A percentile compares a stretch with the other conserved stretches of the same genome.
phyloP scores from a whole-genome alignment of 1,140 invertebrate genomes.

The Monomorium pharaonis region DNA sequence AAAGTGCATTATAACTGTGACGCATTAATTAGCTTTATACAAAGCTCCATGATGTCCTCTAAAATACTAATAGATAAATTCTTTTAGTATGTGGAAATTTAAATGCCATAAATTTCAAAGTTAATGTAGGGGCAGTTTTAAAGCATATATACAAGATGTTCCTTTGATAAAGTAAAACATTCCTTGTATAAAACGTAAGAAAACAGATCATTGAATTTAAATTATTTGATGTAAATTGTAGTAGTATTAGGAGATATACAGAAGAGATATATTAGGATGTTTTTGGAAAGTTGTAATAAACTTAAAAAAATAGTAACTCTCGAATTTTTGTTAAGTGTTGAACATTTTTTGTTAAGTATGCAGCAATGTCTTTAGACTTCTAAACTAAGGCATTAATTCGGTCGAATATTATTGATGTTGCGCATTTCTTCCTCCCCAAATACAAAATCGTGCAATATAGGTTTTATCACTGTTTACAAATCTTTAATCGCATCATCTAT shows the following conservation, averaged over 20 bases:
- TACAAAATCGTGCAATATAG: no score
- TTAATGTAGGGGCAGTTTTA: slow-evolving; percentile 52
- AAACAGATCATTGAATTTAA: neutral
- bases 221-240: neutral
- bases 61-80: slow-evolving; percentile 48
- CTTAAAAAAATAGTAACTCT: no score
- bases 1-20: slow-evolving; percentile 27
- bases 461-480: no score
- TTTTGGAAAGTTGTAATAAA: neutral
- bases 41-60: slow-evolving; percentile 33
- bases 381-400: no score
- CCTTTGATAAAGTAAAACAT: slow-evolving; percentile 4
- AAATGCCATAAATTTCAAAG: slow-evolving; percentile 47
- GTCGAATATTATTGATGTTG: no score
- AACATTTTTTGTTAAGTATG: no score
- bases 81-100: slow-evolving; percentile 44
- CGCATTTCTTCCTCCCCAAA: no score
- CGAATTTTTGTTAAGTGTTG: no score
- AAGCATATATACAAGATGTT: slow-evolving; percentile 44
- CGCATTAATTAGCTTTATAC: slow-evolving; percentile 46
- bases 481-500: no score
- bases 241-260: neutral
- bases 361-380: no score
- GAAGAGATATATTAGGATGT: neutral
- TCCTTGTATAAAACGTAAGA: neutral